Conservation (phyloP, 2,797 vertebrate species). For the Sebastes cheni region DNA sequence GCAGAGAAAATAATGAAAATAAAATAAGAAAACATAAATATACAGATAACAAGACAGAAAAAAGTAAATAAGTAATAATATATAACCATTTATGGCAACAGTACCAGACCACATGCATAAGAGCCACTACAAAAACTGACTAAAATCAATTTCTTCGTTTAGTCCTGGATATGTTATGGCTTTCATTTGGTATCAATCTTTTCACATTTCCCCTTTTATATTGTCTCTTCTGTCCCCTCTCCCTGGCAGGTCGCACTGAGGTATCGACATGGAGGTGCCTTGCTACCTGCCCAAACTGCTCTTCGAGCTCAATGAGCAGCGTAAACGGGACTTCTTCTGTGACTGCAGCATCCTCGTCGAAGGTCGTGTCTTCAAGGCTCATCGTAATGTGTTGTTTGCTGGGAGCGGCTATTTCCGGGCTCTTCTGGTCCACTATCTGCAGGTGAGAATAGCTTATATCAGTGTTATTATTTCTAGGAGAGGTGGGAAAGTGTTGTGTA, state of each 20-base stretch:
- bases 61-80: too few species aligned
- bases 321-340: conserved; percentile 97
- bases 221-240: neutral
- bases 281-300: conserved; percentile 92
- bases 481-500: neutral
- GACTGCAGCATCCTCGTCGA: conserved; percentile 99
- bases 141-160: too few species aligned
- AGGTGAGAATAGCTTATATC: conserved; percentile 62
- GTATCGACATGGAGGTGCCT: conserved; percentile 89
- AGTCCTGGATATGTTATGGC: too few species aligned
- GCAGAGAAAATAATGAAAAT: too few species aligned
- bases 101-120: too few species aligned
- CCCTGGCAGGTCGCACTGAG: neutral
- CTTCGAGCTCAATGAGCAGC: conserved; percentile 95
- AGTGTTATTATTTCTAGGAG: neutral
- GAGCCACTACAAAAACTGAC: too few species aligned
- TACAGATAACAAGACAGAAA: too few species aligned
- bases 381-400: conserved; percentile 95
- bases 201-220: neutral
- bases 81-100: too few species aligned
- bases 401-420: conserved; percentile 97
- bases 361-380: conserved; percentile 96
- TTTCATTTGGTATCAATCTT: neutral
- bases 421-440: conserved; percentile 93
- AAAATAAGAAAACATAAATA: too few species aligned